Percentiles rank a stretch among this genome's conserved stretches.
Evolutionary conservation across 2,113 vertebrate genomes (phyloP).

Genomic region (Podarcis raffonei): DNA sequence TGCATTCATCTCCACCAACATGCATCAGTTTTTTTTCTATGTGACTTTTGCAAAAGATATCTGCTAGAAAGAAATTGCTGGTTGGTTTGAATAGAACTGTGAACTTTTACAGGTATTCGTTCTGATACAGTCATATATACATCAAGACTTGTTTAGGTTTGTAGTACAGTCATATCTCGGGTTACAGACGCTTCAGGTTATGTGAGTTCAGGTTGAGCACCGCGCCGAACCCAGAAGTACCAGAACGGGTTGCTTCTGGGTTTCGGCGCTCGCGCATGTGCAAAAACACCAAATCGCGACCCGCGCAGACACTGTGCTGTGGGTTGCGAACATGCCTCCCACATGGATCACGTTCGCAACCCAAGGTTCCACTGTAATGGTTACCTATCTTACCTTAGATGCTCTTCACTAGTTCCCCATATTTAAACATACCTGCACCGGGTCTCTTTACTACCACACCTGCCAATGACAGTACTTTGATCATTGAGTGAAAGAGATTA

Average conservation of each 20-base stretch:
- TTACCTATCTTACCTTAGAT: neutral
- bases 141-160: neutral
- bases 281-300: too few species aligned
- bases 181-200: too few species aligned
- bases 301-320: too few species aligned
- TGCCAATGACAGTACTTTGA: neutral
- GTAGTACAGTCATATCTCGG: too few species aligned
- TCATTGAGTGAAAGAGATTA: neutral
- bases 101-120: neutral
- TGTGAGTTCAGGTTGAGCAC: too few species aligned
- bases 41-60: slow-evolving; percentile 58
- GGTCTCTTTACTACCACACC: neutral
- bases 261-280: too few species aligned
- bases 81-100: slow-evolving; percentile 46
- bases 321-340: too few species aligned
- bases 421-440: neutral
- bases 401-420: neutral
- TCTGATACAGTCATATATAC: neutral
- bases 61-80: slow-evolving; percentile 41
- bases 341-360: too few species aligned
- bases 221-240: too few species aligned
- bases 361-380: neutral
- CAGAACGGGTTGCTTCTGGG: too few species aligned
- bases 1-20: slow-evolving; percentile 68
- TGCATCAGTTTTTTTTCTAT: slow-evolving; percentile 43